Percentiles rank a stretch among this genome's conserved stretches.
These are phyloP conservation scores for Podarcis lilfordi DNA, from an alignment of 2,797 vertebrate genomes.

Conservation along the genomic window DNA sequence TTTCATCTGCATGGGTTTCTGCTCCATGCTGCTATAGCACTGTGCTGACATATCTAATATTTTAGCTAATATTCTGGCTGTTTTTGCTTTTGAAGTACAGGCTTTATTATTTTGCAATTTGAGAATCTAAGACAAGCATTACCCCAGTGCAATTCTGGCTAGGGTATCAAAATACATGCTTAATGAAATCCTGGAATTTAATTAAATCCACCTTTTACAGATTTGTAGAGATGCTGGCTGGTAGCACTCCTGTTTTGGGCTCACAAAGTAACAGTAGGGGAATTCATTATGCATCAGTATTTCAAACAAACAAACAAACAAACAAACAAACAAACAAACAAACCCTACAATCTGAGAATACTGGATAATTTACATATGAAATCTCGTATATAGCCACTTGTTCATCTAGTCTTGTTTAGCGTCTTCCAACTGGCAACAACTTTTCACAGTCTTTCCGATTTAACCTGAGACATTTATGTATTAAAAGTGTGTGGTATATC, in stretches of 20 bases:
- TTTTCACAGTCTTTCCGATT: neutral
- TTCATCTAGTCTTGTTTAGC: neutral
- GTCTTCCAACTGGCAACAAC: neutral
- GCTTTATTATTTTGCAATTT: neutral
- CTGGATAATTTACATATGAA: neutral
- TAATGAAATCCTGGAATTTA: neutral
- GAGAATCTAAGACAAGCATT: neutral
- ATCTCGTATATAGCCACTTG: neutral
- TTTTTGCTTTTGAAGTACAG: neutral
- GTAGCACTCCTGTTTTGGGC: neutral
- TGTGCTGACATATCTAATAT: neutral
- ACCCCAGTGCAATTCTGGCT: neutral
- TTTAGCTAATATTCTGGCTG: neutral
- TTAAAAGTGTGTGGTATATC: no score
- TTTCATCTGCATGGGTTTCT: neutral
- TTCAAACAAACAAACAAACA: no score
- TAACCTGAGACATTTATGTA: neutral
- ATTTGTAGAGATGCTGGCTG: neutral
- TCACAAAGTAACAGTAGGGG: neutral
- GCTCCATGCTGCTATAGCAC: neutral
- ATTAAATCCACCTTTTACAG: neutral
- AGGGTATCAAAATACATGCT: neutral
- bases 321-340: no score
- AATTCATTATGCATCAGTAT: neutral
- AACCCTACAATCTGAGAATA: neutral